Evolutionary conservation across 2,888 invertebrate genomes (phyloP).

Genomic region (Metalampra italica): DNA sequence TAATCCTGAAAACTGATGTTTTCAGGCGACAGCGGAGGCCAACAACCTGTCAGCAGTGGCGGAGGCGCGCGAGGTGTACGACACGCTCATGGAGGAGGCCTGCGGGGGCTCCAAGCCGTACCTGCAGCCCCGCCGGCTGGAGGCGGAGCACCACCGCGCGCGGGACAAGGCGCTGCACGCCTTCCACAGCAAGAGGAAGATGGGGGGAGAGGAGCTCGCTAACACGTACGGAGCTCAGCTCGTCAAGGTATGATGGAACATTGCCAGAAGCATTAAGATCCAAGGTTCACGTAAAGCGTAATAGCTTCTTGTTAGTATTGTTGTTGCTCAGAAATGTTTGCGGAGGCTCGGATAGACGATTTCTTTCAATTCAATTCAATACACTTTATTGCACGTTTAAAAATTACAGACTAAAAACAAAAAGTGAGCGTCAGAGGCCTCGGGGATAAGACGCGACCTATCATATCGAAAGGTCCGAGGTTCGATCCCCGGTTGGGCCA

Average conservation of each 20-base stretch:
- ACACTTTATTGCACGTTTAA: too few relatives aligned
- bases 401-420: too few relatives aligned
- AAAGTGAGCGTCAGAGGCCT: too few relatives aligned
- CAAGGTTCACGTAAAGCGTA: too few relatives aligned
- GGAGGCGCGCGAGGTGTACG: slow-evolving; percentile 94
- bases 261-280: not conserved
- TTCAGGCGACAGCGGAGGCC: slow-evolving; percentile 98
- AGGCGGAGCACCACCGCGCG: slow-evolving; percentile 89
- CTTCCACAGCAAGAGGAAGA: slow-evolving; percentile 93
- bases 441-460: too few relatives aligned
- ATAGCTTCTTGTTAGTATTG: too few relatives aligned
- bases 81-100: slow-evolving; percentile 93
- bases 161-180: slow-evolving; percentile 84
- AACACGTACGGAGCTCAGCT: slow-evolving; percentile 88
- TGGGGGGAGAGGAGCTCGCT: slow-evolving; percentile 98
- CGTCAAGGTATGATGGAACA: slow-evolving; percentile 73
- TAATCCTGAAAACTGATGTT: too few relatives aligned
- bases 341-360: too few relatives aligned
- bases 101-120: slow-evolving; percentile 97
- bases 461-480: too few relatives aligned
- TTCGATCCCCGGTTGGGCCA: too few relatives aligned
- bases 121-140: slow-evolving; percentile 88
- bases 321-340: too few relatives aligned
- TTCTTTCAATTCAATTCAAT: too few relatives aligned
- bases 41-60: slow-evolving; percentile 98